phyloP scores from a whole-genome alignment of 1,140 invertebrate species.

The Forficula auricularia region DNA sequence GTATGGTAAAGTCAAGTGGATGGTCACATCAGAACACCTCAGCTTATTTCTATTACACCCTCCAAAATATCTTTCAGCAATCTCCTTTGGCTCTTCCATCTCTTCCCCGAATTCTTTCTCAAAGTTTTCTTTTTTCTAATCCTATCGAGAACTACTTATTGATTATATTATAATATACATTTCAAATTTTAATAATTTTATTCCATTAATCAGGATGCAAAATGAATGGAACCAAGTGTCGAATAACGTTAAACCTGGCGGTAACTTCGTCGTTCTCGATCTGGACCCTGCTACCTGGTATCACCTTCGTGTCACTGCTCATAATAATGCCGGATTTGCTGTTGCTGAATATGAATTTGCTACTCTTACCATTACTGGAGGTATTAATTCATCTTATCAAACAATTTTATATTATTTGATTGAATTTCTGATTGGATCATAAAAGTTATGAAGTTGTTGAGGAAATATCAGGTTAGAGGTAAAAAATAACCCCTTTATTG shows the following conservation, averaged over 20 bases:
- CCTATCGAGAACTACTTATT: too few relatives aligned
- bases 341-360: constrained; percentile 89
- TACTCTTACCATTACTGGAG: constrained; percentile 82
- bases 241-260: constrained; percentile 77
- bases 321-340: constrained; percentile 89
- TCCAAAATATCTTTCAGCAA: too few relatives aligned
- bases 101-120: too few relatives aligned
- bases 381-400: constrained; percentile 33
- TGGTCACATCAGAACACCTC: too few relatives aligned
- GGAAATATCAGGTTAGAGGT: too few relatives aligned
- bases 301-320: constrained; percentile 73
- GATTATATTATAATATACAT: too few relatives aligned
- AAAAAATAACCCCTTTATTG: background rate
- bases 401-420: background rate
- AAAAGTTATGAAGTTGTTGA: constrained; percentile 1
- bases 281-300: constrained; percentile 87
- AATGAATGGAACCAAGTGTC: constrained; percentile 81
- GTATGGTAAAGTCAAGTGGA: too few relatives aligned
- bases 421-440: background rate
- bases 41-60: too few relatives aligned
- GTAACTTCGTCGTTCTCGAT: constrained; percentile 78
- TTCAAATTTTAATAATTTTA: too few relatives aligned
- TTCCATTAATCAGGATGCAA: constrained; percentile 15
- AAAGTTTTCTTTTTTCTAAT: too few relatives aligned
- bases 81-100: too few relatives aligned